phyloP scores from a whole-genome alignment of 2,888 invertebrate genomes.

The Mayetiola destructor region DNA sequence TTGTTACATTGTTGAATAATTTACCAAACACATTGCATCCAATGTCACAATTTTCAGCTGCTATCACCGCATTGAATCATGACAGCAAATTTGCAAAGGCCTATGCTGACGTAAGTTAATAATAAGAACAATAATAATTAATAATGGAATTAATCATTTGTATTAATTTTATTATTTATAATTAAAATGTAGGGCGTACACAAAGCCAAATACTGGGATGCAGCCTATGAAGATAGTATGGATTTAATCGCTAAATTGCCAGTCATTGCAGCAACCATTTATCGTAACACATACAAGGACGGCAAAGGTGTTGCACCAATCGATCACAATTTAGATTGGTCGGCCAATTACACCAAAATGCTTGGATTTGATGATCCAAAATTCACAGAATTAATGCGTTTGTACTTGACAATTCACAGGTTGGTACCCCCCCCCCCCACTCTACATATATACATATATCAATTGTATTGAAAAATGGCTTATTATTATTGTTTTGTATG shows the following conservation, averaged over 20 bases:
- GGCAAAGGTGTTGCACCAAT: constrained; percentile 60
- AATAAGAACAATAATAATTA: neutral
- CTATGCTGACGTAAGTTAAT: constrained; percentile 37
- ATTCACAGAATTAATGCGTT: constrained; percentile 70
- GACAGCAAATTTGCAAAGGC: constrained; percentile 75
- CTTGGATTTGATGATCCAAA: constrained; percentile 56
- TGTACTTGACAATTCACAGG: constrained; percentile 71
- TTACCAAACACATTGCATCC: constrained; percentile 69
- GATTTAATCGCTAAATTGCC: constrained; percentile 77
- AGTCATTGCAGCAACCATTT: constrained; percentile 73
- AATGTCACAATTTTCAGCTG: constrained; percentile 73
- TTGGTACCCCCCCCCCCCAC: too few relatives aligned
- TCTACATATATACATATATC: too few relatives aligned
- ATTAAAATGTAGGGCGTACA: constrained; percentile 53
- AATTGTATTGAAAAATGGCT: too few relatives aligned
- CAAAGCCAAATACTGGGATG: constrained; percentile 67
- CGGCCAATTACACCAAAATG: constrained; percentile 68
- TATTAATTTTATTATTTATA: neutral
- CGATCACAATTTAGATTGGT: constrained; percentile 68
- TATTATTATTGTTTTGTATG: constrained; percentile 11
- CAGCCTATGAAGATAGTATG: constrained; percentile 69
- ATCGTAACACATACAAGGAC: constrained; percentile 56
- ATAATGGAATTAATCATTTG: neutral
- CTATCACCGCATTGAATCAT: constrained; percentile 65
- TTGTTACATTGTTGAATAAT: constrained; percentile 67